Evolutionary conservation across 2,888 invertebrate species (phyloP), one percentile per base, ranked within the genome.

Genomic region (Helleia helle): DNA sequence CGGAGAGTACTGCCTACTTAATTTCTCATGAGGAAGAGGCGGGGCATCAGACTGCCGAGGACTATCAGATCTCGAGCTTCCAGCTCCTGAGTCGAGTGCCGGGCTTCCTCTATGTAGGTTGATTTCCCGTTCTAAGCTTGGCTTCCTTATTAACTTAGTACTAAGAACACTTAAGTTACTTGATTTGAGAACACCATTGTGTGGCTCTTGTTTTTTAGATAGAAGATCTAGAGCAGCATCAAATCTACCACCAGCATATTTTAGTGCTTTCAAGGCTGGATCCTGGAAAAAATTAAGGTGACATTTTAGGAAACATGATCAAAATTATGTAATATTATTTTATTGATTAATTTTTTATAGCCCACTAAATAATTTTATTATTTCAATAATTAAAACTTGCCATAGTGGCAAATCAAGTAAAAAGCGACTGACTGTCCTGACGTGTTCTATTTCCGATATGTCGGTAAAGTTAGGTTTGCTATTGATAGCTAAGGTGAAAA

Each of bases 31-130:
- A 31, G 90, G 88, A 60, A 92, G 88, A 15, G 75, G 73, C 28
- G 76, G 75, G 36, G 70, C 72, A 51, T 90, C 90, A 7, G 88
- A 74, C 51, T 91, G 87, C 50, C 95, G 90, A 9, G 95, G 95
- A 68, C 94, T 95, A 65, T 96, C 96, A 4, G 96, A 96, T 40
- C 95, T 87, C 30, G 94, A 94, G 63, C 94, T 94, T 36, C 94
- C 94, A 8, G 94, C 94, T 11, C 94, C 95, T 40, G 93, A 94
- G 65, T 95, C 95, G 45, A 95, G 80, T 12, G 94, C 94, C 5
- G 96, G 95, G 66, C 95, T 95, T 38, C 93, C 93, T 46, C 94
- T 88, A 54, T 92, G 90, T 12, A 91, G 74, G 50, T 88, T 90
- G 43, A 93, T 77, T 68, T 95, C 95, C 36, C 94, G 88, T 76